Base-by-base conservation (phyloP, 2,113 vertebrate species). In the Coreoperca whiteheadi region DNA sequence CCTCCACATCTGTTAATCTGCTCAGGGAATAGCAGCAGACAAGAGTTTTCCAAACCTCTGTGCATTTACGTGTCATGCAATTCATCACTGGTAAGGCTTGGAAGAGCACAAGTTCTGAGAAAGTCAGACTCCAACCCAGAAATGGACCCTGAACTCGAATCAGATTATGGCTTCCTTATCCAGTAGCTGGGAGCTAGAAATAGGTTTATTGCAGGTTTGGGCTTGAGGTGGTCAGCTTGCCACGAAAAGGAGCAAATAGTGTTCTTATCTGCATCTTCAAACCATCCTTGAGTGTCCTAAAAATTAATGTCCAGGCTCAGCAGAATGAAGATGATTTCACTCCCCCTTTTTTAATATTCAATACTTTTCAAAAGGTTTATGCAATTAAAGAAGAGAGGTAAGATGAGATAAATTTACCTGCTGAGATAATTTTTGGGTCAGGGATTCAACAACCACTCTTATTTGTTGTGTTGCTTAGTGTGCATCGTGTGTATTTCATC, bases 1-100 rank as follows among this genome's bases (percentile, higher is more conserved):
- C 78, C 65, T 88, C 85, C 81, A 94, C 93, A 95, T 95, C 94
- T 95, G 94, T 94, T 95, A 93, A 92, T 95, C 91, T 94, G 94
- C 89, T 96, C 93, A 94, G 92, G 93, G 94, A 93, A 93, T 87
- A 90, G 88, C 91, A 81, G 91, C 85, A 80, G 85, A 92, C 90
- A 74, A 34, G 80, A 89, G 89, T 91, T 93, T 93, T 93, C 90
- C 92, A 88, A 92, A 89, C 88, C 90, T 89, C 86, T 90, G 91
- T 95, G 91, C 90, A 88, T 94, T 91, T 93, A 91, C 74, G 88
- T 94, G 93, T 92, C 93, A 85, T 90, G 85, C 90, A 91, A 91
- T 94, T 93, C 89, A 93, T 95, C 94, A 94, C 77, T 76, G 81
- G 86, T 74, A 83, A 85, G 77, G 89, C 84, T 86, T 92, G 92